Conservation (phyloP, 2,797 vertebrate genomes). For the Falco peregrinus region DNA sequence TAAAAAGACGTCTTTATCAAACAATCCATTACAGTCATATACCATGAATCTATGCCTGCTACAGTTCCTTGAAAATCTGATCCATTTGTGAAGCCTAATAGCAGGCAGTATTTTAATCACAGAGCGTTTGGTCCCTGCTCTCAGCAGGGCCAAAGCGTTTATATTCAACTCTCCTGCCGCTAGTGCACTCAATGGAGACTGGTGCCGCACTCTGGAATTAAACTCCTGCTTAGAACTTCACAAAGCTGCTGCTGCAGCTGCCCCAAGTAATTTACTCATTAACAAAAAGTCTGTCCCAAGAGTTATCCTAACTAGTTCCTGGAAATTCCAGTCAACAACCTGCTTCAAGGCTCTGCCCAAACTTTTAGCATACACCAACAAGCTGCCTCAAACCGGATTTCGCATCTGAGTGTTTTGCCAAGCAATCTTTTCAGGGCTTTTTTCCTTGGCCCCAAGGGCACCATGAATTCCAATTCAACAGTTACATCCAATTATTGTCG, state of each 20-base stretch:
- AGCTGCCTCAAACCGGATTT: neutral
- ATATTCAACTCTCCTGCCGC: neutral
- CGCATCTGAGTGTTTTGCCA: accelerated
- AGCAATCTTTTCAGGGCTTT: neutral
- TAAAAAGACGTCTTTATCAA: neutral
- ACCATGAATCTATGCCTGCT: neutral
- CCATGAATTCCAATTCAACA: neutral
- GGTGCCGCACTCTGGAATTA: neutral
- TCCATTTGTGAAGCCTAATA: neutral
- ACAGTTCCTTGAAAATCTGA: neutral
- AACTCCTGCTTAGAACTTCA: neutral
- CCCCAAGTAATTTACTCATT: neutral
- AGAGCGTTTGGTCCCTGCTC: neutral
- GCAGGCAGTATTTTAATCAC: neutral
- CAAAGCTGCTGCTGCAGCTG: neutral
- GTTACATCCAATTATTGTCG: neutral
- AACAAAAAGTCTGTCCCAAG: neutral
- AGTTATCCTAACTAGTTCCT: neutral
- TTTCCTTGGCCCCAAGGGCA: neutral
- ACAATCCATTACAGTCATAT: neutral
- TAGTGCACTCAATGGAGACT: neutral
- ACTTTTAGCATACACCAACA: neutral
- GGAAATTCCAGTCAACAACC: neutral
- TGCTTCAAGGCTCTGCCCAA: neutral
- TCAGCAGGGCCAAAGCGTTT: neutral